Conservation (phyloP, 2,888 invertebrate species). For the Eremobia ochroleuca region DNA sequence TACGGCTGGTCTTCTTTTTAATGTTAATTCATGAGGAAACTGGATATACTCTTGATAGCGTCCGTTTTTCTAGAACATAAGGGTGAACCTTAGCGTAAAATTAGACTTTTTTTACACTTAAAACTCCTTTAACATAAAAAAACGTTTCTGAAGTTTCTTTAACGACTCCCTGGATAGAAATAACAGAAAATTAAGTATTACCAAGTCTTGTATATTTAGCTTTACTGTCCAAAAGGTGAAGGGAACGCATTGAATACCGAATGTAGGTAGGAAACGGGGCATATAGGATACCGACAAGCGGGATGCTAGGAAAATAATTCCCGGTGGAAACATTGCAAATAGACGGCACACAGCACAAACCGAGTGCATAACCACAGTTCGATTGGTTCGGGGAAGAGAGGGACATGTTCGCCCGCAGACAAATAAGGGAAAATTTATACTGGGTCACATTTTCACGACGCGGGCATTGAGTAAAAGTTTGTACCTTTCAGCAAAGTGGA, state of each 20-base stretch:
- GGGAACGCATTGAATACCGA: constrained; percentile 35
- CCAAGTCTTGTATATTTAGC: constrained; percentile 33
- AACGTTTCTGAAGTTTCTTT: constrained; percentile 45
- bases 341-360: constrained; percentile 62
- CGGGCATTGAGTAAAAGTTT: constrained; percentile 48
- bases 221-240: constrained; percentile 28
- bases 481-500: constrained; percentile 40
- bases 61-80: constrained; percentile 21
- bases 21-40: constrained; percentile 31
- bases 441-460: constrained; percentile 45
- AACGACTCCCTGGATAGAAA: constrained; percentile 55
- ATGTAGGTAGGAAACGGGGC: constrained; percentile 6
- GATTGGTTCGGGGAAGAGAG: constrained; percentile 65
- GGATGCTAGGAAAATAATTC: constrained; percentile 75
- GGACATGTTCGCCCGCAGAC: constrained; percentile 51
- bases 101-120: constrained; percentile 39
- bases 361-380: constrained; percentile 68
- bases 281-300: constrained; percentile 55
- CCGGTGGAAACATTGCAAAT: constrained; percentile 72
- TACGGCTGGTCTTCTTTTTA: constrained; percentile 2
- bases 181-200: constrained; percentile 59
- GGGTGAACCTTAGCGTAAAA: constrained; percentile 39
- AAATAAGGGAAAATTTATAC: constrained; percentile 57
- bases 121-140: constrained; percentile 55
- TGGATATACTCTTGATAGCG: background rate